These are phyloP conservation scores for Drosophila yooni DNA, from an alignment of 2,888 invertebrate species.

Conservation along the genomic window DNA sequence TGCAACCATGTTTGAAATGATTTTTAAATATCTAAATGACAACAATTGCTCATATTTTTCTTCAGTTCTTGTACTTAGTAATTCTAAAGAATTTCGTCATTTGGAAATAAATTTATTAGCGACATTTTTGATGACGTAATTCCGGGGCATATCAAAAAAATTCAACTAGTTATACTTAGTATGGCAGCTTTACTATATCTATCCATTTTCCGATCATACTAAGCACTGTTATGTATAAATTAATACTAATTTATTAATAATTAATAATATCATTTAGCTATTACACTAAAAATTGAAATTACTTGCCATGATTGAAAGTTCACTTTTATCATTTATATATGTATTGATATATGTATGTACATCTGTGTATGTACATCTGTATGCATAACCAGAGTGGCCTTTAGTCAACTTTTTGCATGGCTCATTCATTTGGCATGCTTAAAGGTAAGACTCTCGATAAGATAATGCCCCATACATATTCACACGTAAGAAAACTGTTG, in stretches of 20 bases:
- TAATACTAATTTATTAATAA: neutral
- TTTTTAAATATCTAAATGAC: neutral
- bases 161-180: neutral
- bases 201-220: no score
- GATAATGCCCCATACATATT: conserved; percentile 44
- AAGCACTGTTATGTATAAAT: neutral
- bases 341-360: neutral
- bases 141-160: neutral
- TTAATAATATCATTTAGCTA: neutral
- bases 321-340: neutral
- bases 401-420: conserved; percentile 30
- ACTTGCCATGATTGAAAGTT: neutral
- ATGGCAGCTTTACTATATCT: neutral
- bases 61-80: neutral
- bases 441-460: conserved; percentile 58
- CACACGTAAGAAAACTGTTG: conserved; percentile 6
- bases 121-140: neutral
- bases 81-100: conserved; percentile 5
- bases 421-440: conserved; percentile 53
- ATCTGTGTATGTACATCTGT: neutral
- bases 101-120: conserved; percentile 15
- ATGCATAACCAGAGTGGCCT: neutral
- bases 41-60: neutral
- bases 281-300: neutral
- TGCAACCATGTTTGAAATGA: neutral